Base-by-base conservation (phyloP, 2,888 invertebrate species). In the Gymnosoma rotundatum region DNA sequence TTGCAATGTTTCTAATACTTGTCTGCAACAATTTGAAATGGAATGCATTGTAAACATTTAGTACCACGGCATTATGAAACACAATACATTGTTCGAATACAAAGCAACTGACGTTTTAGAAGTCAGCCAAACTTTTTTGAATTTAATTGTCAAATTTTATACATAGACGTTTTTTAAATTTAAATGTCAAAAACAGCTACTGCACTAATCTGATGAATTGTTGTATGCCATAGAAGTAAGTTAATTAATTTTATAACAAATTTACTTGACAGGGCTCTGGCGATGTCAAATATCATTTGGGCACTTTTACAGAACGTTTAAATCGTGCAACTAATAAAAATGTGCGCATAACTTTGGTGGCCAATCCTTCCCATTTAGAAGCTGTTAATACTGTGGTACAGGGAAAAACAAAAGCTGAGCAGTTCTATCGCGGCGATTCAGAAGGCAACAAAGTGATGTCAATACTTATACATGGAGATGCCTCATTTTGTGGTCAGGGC, bases 341-440 rank as follows among this genome's bases (percentile, higher is more conserved):
- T 87, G 95, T 97, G 88, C 96, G 96, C 87, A 93, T 98, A 88
- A 96, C 98, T 36, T 96, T 98, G 88, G 96, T 97, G 80, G 97
- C 97, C 10, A 98, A 98, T 93, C 98, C 98, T n/a, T 98, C 98
- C 7, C 98, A 98, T 91, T 94, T 98, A 92, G 98, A 98, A 93
- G 96, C 97, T 70, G 96, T 96, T 16, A 95, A 97, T 88, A 96
- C 98, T 0, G 95, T 98, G 9, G 97, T 97, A 0, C 95, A 95
- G 89, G 98, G 98, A 72, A 98, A 97, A 92, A 95, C 96, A 6
- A 94, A 95, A 85, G 98, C 98, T 1, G 97, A 98, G 89, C 97
- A 98, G 92, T 95, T 96, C 90, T 97, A 96, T 91, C 94, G 94
- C 78, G 96, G 95, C 9, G 98, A 98, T 90, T 93, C 90, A 67